phyloP scores from a whole-genome alignment of 2,888 invertebrate species.

The Drosophila helvetica region DNA sequence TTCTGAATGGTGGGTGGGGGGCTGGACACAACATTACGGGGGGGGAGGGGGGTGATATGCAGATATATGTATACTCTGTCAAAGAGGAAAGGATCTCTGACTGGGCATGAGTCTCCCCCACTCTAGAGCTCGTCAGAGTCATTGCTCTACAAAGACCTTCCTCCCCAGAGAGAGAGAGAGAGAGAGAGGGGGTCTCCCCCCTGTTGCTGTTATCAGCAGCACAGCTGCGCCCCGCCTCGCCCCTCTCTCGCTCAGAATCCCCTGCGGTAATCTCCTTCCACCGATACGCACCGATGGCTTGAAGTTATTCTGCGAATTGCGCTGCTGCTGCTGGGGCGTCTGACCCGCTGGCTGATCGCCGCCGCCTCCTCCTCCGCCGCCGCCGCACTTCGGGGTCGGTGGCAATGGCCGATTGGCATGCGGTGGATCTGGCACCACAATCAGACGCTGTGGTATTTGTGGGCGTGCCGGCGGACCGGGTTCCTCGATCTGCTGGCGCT shows the following conservation, averaged over 20 bases:
- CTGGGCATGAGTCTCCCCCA: too few relatives aligned
- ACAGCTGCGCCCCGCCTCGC: background rate
- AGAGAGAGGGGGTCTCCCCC: background rate
- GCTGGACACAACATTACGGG: background rate
- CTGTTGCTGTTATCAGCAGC: slow-evolving; percentile 12
- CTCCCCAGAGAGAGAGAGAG: slow-evolving; percentile 1
- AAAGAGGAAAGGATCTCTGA: background rate
- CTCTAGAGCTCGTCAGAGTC: background rate
- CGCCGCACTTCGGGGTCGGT: slow-evolving; percentile 83
- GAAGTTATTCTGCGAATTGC: slow-evolving; percentile 93
- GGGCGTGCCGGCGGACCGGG: slow-evolving; percentile 95
- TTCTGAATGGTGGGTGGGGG: background rate
- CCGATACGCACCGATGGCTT: slow-evolving; percentile 91
- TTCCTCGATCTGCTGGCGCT: slow-evolving; percentile 86
- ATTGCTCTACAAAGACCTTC: background rate
- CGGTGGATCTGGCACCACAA: slow-evolving; percentile 95
- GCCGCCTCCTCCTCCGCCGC: slow-evolving; percentile 24
- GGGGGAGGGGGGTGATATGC: background rate
- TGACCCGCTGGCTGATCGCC: slow-evolving; percentile 76
- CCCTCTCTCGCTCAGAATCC: background rate
- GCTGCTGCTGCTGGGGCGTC: slow-evolving; percentile 88
- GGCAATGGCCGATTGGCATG: slow-evolving; percentile 85
- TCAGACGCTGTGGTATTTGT: slow-evolving; percentile 94
- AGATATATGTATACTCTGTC: background rate
- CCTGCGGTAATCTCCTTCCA: slow-evolving; percentile 33